phyloP scores from a whole-genome alignment of 1,140 invertebrate species.

The Carposina sasakii region DNA sequence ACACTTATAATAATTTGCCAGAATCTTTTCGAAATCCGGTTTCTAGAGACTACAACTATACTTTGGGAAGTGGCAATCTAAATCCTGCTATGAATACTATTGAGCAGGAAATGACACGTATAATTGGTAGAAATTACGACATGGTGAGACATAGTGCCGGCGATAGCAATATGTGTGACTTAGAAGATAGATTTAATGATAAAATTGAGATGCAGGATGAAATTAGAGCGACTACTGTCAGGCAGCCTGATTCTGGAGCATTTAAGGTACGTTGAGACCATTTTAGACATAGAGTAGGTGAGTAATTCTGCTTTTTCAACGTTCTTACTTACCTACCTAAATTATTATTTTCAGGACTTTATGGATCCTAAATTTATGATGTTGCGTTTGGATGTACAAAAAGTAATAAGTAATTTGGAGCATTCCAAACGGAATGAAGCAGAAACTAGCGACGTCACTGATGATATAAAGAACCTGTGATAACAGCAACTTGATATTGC shows the following conservation, averaged over 20 bases:
- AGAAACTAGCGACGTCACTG: constrained; percentile 13
- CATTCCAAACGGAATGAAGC: constrained; percentile 32
- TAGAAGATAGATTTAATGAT: constrained; percentile 4
- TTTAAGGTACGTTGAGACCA: constrained; percentile 46
- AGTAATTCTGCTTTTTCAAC: too few relatives aligned
- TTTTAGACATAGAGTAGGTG: too few relatives aligned
- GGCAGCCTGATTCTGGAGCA: constrained; percentile 24
- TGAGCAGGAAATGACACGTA: constrained; percentile 52
- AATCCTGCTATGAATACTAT: constrained; percentile 38
- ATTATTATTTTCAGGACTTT: constrained; percentile 47
- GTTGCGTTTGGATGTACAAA: constrained; percentile 59
- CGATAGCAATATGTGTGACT: background rate
- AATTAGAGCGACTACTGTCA: constrained; percentile 13
- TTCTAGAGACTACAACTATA: constrained; percentile 38
- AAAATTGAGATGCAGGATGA: constrained; percentile 5
- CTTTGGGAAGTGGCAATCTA: constrained; percentile 28
- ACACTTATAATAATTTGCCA: constrained; percentile 25
- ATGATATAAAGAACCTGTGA: constrained; percentile 20
- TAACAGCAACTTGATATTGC: constrained; percentile 7
- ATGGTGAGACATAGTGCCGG: constrained; percentile 26
- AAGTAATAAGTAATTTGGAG: constrained; percentile 55
- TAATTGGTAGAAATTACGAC: constrained; percentile 39
- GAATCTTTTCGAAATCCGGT: constrained; percentile 31
- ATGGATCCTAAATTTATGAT: constrained; percentile 67
- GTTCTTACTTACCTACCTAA: too few relatives aligned